Base-by-base conservation (phyloP, 2,113 vertebrate genomes). In the Hemiprocne comata region DNA sequence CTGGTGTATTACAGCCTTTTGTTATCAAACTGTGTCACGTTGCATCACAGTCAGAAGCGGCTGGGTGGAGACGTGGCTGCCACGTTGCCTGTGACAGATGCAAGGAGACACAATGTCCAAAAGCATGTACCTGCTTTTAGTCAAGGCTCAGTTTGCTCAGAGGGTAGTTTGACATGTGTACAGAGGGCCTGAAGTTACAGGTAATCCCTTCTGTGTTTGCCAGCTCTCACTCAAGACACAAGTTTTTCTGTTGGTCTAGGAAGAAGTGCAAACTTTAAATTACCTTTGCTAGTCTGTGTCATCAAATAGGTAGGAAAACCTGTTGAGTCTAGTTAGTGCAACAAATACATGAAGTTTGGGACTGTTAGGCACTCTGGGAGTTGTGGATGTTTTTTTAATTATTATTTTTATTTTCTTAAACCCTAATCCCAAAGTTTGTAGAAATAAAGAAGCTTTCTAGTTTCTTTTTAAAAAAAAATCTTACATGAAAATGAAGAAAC, bases 11-110 rank as follows among this genome's bases (percentile, higher is more conserved):
- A 92, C 88, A 94, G 90, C 89, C 90, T 93, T 97, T 93, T 95
- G 85, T 90, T 93, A 97, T 91, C 95, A 95, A 94, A 96, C 89
- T 93, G 80, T 86, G 90, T 96, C 94, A 84, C 80, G 90, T 93
- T 91, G 87, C 95, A 95, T 97, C 92, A 82, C 67, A 48, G 83
- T 97, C 84, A 96, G 93, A 85, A 93, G 77, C 94, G 87, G 94
- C 64, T 17, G 90, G 66, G 84, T 73, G 83, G 60, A 89, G 89
- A 94, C 28, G 62, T 50, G 89, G 75, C 73, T 92, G 91, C 95
- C 84, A 85, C 1, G 2, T 50, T 71, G 65, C 60, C 72, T 96
- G 85, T 94, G 94, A 95, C 70, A 95, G 89, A 96, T 95, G 92
- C 81, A 72, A 67, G 26, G 76, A 96, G 89, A 78, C 67, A 57